A percentile compares a stretch with the other conserved stretches of the same genome.
These are phyloP conservation scores for Chrysopilus asiliformis DNA, from an alignment of 2,888 invertebrate species.

Conservation along the genomic window DNA sequence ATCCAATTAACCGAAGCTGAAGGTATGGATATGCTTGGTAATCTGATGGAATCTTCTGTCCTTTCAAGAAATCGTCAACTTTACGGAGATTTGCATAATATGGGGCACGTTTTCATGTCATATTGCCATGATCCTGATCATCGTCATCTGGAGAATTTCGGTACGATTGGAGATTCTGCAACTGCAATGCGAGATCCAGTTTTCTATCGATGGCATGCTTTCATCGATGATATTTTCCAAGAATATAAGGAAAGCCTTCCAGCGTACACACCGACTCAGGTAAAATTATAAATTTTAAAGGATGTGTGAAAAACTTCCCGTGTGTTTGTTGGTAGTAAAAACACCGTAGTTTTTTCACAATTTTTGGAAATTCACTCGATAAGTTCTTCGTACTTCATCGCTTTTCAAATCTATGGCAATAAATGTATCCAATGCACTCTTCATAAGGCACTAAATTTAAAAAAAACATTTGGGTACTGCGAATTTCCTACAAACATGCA, in stretches of 20 bases:
- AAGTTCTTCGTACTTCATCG: too few species aligned
- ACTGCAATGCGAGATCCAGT: constrained; percentile 78
- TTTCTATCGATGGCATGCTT: constrained; percentile 77
- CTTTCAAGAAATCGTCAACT: constrained; percentile 51
- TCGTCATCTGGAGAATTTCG: constrained; percentile 51
- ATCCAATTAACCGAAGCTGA: constrained; percentile 32
- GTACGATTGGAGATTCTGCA: constrained; percentile 67
- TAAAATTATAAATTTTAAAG: too few species aligned
- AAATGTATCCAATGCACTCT: too few species aligned
- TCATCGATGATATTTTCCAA: constrained; percentile 60
- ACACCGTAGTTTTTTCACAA: too few species aligned
- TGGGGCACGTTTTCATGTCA: constrained; percentile 64
- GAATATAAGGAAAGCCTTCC: constrained; percentile 50
- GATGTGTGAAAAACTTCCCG: too few species aligned
- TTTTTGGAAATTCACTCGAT: too few species aligned
- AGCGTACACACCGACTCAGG: constrained; percentile 40
- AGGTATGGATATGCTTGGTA: constrained; percentile 67
- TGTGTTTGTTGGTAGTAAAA: too few species aligned
- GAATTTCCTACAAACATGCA: too few species aligned
- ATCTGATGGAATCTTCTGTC: constrained; percentile 59
- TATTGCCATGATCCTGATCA: constrained; percentile 70
- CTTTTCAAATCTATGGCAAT: too few species aligned
- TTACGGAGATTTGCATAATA: constrained; percentile 72
- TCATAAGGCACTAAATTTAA: too few species aligned
- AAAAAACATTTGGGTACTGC: too few species aligned